Evolutionary conservation across 2,113 vertebrate genomes (phyloP).

Genomic region (Pithys albifrons): DNA sequence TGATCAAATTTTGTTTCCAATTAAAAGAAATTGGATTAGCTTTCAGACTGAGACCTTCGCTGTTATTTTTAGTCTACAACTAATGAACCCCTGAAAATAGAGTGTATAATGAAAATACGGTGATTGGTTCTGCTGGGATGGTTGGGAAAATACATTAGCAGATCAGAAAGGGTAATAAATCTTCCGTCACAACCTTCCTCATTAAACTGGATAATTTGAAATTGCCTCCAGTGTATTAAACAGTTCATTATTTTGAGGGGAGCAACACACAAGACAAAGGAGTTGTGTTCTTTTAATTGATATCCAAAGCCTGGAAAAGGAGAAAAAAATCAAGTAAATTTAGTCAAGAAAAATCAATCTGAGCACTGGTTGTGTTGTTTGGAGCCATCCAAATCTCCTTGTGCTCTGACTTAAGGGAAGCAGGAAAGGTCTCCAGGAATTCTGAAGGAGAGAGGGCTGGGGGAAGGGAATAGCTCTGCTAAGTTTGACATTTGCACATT

Average conservation of each 20-base stretch:
- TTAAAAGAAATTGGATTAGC: slow-evolving; percentile 57
- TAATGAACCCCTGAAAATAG: slow-evolving; percentile 69
- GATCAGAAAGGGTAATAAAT: slow-evolving; percentile 67
- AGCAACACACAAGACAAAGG: slow-evolving; percentile 48
- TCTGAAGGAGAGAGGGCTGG: no score
- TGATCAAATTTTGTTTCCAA: slow-evolving; percentile 60
- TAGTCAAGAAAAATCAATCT: slow-evolving; percentile 1
- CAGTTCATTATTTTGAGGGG: slow-evolving; percentile 65
- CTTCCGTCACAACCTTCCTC: slow-evolving; percentile 61
- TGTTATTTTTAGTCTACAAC: slow-evolving; percentile 60
- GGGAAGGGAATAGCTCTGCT: not conserved
- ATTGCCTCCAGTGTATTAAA: slow-evolving; percentile 71
- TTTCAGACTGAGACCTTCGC: slow-evolving; percentile 10
- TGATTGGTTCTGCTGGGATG: slow-evolving; percentile 56
- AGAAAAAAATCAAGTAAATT: not conserved
- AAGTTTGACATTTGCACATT: not conserved
- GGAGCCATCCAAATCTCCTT: not conserved
- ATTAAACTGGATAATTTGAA: slow-evolving; percentile 70
- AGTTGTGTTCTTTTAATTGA: slow-evolving; percentile 44
- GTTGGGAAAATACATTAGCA: slow-evolving; percentile 60
- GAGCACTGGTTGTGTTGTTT: not conserved
- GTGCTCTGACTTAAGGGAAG: not conserved
- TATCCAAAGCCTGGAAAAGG: not conserved
- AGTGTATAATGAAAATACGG: slow-evolving; percentile 38
- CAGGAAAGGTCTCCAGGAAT: not conserved